phyloP scores from a whole-genome alignment of 1,140 invertebrate species.

The Drosophila truncata region DNA sequence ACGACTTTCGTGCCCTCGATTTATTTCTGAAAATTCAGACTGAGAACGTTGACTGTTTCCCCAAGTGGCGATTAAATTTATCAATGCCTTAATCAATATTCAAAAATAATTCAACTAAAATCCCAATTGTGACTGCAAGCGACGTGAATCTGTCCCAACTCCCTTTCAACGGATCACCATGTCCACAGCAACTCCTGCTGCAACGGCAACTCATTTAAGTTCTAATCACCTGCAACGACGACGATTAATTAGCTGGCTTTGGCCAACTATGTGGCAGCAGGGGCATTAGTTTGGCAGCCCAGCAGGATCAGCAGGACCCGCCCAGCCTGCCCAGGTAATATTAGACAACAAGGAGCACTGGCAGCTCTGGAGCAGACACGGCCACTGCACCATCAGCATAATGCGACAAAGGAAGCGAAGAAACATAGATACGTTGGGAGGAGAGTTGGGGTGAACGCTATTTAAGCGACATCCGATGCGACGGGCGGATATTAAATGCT shows the following conservation, averaged over 20 bases:
- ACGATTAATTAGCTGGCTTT: slow-evolving; percentile 71
- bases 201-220: slow-evolving; percentile 68
- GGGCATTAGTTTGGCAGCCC: slow-evolving; percentile 64
- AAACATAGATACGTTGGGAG: background rate
- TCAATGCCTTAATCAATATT: background rate
- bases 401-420: slow-evolving; percentile 47
- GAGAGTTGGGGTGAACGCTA: slow-evolving; percentile 15
- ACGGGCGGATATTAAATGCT: slow-evolving; percentile 64
- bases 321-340: slow-evolving; percentile 29
- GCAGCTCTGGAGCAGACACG: slow-evolving; percentile 7
- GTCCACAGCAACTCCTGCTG: slow-evolving; percentile 20
- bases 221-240: slow-evolving; percentile 76
- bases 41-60: background rate
- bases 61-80: background rate
- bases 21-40: background rate
- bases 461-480: slow-evolving; percentile 67
- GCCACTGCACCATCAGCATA: slow-evolving; percentile 44
- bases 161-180: background rate
- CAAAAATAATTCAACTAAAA: background rate
- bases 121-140: no score
- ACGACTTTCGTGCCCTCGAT: background rate
- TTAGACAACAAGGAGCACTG: slow-evolving; percentile 65
- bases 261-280: slow-evolving; percentile 59
- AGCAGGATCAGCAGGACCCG: slow-evolving; percentile 12
- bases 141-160: background rate